Percentiles rank a stretch among this genome's conserved stretches.
Conservation (phyloP, 2,113 vertebrate species). For the Centropus unirufus region DNA sequence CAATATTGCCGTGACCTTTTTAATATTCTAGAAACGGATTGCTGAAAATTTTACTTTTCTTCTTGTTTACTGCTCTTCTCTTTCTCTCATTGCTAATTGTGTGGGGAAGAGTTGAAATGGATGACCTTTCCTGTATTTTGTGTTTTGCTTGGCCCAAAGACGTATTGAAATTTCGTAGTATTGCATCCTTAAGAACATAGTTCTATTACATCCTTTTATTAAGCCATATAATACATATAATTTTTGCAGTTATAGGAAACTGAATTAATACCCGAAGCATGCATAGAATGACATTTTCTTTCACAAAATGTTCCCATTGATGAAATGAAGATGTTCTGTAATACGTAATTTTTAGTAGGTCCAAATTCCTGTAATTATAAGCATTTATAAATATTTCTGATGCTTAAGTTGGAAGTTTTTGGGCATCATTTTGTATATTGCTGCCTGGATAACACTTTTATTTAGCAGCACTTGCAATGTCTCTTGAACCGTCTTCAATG, state of each 20-base stretch:
- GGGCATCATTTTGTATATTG: background rate
- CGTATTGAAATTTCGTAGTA: background rate
- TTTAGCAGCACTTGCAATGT: background rate
- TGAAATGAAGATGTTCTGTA: background rate
- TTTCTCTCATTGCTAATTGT: background rate
- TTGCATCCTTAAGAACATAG: background rate
- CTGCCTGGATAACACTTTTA: background rate
- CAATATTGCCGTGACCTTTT: constrained; percentile 72
- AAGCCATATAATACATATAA: background rate
- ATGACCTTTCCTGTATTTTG: background rate
- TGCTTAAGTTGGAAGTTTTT: background rate
- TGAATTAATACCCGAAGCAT: background rate
- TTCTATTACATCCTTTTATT: background rate
- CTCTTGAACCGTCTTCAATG: background rate
- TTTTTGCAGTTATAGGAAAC: background rate
- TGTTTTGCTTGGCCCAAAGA: background rate
- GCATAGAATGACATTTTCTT: background rate
- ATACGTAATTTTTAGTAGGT: background rate
- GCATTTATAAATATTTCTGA: background rate
- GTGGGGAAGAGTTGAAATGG: background rate
- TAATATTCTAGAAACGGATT: constrained; percentile 54
- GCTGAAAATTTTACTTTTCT: constrained; percentile 12
- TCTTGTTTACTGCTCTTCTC: constrained; percentile 15
- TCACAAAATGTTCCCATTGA: background rate
- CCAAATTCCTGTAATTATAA: background rate